These are phyloP conservation scores for Graptemys geographica DNA, from an alignment of 2,797 vertebrate genomes.

Conservation along the genomic window DNA sequence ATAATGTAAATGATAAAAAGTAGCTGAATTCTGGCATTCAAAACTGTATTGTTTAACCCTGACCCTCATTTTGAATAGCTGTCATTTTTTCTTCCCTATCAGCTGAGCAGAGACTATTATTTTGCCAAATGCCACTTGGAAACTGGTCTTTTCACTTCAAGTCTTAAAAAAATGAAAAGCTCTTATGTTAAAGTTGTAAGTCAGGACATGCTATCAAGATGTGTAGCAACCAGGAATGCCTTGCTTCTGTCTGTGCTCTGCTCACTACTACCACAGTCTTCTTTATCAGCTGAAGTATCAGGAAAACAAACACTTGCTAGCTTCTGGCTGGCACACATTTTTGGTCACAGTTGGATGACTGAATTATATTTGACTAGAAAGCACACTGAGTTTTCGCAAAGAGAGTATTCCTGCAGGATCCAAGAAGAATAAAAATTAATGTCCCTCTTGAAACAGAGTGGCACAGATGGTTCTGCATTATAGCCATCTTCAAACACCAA, in stretches of 20 bases:
- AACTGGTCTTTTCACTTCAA: conserved; percentile 11
- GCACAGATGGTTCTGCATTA: conserved; percentile 74
- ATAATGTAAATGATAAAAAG: neutral
- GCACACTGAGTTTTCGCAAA: conserved; percentile 29
- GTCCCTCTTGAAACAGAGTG: conserved; percentile 77
- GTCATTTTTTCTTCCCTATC: neutral
- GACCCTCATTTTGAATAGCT: conserved; percentile 20
- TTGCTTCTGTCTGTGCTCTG: conserved; percentile 30
- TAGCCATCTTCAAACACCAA: conserved; percentile 73
- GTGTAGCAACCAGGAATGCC: conserved; percentile 43
- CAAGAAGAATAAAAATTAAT: conserved; percentile 77
- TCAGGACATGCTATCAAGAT: conserved; percentile 35
- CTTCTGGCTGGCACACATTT: conserved; percentile 46
- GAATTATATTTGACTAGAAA: conserved; percentile 68
- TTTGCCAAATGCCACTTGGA: neutral
- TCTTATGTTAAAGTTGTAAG: conserved; percentile 32
- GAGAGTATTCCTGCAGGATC: conserved; percentile 66
- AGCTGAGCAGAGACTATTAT: neutral
- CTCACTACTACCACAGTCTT: neutral
- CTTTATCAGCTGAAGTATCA: conserved; percentile 50
- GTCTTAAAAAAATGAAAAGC: conserved; percentile 32
- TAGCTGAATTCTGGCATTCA: neutral
- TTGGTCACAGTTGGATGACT: conserved; percentile 25
- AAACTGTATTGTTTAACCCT: neutral
- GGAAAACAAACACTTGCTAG: conserved; percentile 27